Base-by-base conservation (phyloP, 2,888 invertebrate species). In the Oxyscelio sp. region DNA sequence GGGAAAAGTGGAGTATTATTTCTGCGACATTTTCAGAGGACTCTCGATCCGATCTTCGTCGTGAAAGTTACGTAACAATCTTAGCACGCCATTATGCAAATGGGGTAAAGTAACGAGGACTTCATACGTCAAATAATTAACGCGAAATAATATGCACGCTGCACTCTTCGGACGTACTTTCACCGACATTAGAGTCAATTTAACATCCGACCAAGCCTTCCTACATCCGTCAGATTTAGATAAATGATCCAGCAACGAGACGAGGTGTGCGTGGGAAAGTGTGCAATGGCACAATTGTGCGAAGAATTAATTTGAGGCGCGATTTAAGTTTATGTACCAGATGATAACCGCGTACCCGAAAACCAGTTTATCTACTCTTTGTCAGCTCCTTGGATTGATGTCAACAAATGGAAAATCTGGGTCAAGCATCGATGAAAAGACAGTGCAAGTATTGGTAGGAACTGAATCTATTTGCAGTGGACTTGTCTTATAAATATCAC, bases 211-310 rank as follows among this genome's bases (percentile, higher is more conserved):
- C 83, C 79, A 84, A 84, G 83, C 83, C 74, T 83, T 71, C 52
- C 65, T 68, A 66, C 71, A 77, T 82, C 77, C 73, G 85, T 70
- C 74, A 74, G 75, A 75, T 75, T 82, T 59, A 65, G 82, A 82
- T 85, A 82, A 79, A 85, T 82, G 78, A 78, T 74, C 78, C 68
- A 66, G 71, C 73, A 77, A 58, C 50, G 68, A 34, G 43, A 38
- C 74, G 70, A 75, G 74, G 78, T 74, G 78, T 82, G 82, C 74
- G 85, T 82, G 85, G 85, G 85, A 85, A 85, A 82, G 78, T 82
- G 38, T 56, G 59, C 56, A 63, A 68, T 75, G 77, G 71, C 75
- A 80, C 81, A 78, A 85, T 77, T 77, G 63, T 75, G 66, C 75
- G 61, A 65, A 59, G 45, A 75, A 83, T 52, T 66, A 70, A 75